phyloP scores from a whole-genome alignment of 1,140 invertebrate genomes.

The Aphelenchoides fujianensis region DNA sequence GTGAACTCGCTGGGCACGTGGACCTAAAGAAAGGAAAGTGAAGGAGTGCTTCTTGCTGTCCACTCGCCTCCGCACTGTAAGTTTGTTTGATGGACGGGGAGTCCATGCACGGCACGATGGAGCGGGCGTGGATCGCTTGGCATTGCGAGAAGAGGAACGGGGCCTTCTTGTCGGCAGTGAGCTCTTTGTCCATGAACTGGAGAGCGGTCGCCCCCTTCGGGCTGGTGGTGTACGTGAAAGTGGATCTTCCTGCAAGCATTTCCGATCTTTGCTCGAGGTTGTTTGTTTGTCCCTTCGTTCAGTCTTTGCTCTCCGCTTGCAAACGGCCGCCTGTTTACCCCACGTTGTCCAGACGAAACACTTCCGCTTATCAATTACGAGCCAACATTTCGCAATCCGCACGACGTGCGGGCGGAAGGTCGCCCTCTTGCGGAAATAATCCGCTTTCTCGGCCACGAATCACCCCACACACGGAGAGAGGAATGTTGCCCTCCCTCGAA shows the following conservation, averaged over 20 bases:
- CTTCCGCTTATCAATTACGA: not conserved
- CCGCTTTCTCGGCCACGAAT: not conserved
- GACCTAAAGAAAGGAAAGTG: too few species aligned
- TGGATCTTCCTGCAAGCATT: slow-evolving; percentile 70
- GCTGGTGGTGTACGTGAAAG: slow-evolving; percentile 75
- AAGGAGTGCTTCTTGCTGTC: too few species aligned
- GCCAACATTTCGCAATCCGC: not conserved
- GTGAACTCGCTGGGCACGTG: slow-evolving; percentile 74
- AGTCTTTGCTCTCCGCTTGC: not conserved
- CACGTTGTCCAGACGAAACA: not conserved
- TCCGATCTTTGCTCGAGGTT: too few species aligned
- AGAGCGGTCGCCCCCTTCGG: slow-evolving; percentile 73
- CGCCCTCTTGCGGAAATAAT: not conserved
- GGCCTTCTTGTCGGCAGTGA: slow-evolving; percentile 81
- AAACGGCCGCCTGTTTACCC: not conserved
- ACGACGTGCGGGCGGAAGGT: not conserved
- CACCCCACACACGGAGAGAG: not conserved
- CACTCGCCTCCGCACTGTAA: slow-evolving; percentile 74
- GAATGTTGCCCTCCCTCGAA: too few species aligned
- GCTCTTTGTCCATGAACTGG: slow-evolving; percentile 81
- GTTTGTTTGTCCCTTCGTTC: not conserved
- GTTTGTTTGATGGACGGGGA: slow-evolving; percentile 83
- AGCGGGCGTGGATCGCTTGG: slow-evolving; percentile 75
- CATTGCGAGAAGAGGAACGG: slow-evolving; percentile 76
- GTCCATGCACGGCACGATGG: slow-evolving; percentile 85